Evolutionary conservation across 2,888 invertebrate species (phyloP), one percentile per base, ranked within the genome.

Genomic region (Trichogramma evanescens): DNA sequence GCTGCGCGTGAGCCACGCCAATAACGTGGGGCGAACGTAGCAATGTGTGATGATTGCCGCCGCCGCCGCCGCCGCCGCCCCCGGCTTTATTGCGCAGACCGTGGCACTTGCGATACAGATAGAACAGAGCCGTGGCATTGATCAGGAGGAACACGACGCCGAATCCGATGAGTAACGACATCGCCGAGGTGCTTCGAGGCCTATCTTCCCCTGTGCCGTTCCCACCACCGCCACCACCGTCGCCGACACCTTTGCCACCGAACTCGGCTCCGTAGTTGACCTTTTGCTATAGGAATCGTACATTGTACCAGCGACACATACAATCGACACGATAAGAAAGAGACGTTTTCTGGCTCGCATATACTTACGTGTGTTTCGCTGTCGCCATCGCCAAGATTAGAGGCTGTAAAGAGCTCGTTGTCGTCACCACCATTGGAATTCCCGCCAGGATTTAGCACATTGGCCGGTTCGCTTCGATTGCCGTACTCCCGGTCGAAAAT

Each of bases 141-240:
- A 89, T 80, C 38, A 88, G 78, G 6, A 93, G 78, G 72, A 93
- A 91, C 50, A 89, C 77, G 54, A 88, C 81, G 39, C 88, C 88
- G 40, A 81, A 76, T 50, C 81, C 76, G 46, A 80, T 76, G 54
- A 82, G 74, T 66, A 81, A 74, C 9, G 78, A 78, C 46, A 79
- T 71, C 2, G 79, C 76, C 4, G 74, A 75, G n/a, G 71, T 70
- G 49, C 68, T 72, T 59, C 68, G 71, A 8, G 72, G 56, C 39
- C 63, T 61, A 42, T 61, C 77, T n/a, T 84, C 85, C 6, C 9
- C 50, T 5, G 39, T 39, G 26, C 50, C n/a, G 5, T 46, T 13
- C 6, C 56, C 48, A 6, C 40, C 8, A 39, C 50, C 9, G 51
- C 5, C 38, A 5, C 8, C 9, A 42, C 50, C 56, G 26, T 26